Conservation (phyloP, 2,113 vertebrate genomes). For the Puntigrus tetrazona region DNA sequence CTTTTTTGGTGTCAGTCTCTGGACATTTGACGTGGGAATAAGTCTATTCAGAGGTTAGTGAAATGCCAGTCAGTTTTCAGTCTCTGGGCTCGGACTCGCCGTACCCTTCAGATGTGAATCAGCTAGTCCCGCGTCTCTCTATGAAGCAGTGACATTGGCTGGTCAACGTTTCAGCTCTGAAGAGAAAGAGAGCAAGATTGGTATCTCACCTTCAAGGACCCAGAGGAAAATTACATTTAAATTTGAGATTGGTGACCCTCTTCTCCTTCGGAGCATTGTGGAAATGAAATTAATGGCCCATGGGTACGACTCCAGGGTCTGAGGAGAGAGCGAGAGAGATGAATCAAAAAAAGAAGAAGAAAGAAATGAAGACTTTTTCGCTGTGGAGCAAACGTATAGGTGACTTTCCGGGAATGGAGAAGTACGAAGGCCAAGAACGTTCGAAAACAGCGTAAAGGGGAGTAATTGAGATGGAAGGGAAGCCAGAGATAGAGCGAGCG, state of each 20-base stretch:
- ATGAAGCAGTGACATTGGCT: slow-evolving; percentile 24
- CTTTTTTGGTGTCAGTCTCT: neutral
- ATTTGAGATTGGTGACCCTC: slow-evolving; percentile 53
- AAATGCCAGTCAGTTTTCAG: slow-evolving; percentile 26
- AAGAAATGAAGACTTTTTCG: neutral
- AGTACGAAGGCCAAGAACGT: neutral
- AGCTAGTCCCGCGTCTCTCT: neutral
- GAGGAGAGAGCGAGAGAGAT: slow-evolving; percentile 38
- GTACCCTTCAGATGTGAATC: slow-evolving; percentile 3
- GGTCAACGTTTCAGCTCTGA: slow-evolving; percentile 6
- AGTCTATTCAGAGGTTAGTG: slow-evolving; percentile 12
- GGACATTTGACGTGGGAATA: neutral
- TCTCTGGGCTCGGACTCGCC: slow-evolving; percentile 8
- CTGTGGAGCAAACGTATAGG: neutral
- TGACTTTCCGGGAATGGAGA: slow-evolving; percentile 26
- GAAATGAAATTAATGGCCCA: slow-evolving; percentile 50
- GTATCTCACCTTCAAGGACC: slow-evolving; percentile 52
- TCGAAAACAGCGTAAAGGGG: neutral
- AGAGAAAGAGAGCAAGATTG: slow-evolving; percentile 36
- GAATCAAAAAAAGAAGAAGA: slow-evolving; percentile 27
- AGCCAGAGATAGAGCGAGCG: slow-evolving; percentile 1
- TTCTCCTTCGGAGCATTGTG: slow-evolving; percentile 44
- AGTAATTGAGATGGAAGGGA: slow-evolving; percentile 24
- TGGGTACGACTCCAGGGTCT: slow-evolving; percentile 38
- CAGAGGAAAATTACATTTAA: slow-evolving; percentile 53